phyloP scores from a whole-genome alignment of 2,797 vertebrate genomes.

The Acropternis orthonyx region DNA sequence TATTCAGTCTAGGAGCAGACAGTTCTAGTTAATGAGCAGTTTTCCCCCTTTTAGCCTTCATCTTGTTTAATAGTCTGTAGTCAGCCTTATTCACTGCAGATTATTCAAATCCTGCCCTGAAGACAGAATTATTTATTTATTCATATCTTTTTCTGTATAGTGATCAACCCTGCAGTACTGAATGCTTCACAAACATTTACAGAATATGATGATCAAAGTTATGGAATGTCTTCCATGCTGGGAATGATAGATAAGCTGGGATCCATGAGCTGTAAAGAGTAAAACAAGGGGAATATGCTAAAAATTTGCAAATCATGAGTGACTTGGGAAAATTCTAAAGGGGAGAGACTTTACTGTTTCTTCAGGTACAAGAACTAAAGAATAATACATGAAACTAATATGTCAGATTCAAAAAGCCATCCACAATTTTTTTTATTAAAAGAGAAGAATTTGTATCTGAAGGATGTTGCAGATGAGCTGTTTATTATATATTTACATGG shows the following conservation, averaged over 20 bases:
- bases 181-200: not conserved
- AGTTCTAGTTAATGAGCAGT: not conserved
- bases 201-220: not conserved
- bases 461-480: not conserved
- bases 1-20: not conserved
- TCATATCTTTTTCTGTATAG: not conserved
- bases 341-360: not conserved
- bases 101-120: constrained; percentile 18
- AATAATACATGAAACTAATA: no score
- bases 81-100: not conserved
- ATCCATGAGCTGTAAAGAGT: not conserved
- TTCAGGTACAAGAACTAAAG: not conserved
- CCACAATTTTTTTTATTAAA: not conserved
- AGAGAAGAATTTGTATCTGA: not conserved
- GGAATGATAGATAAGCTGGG: not conserved
- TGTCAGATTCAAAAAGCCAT: no score
- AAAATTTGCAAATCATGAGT: not conserved
- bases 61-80: not conserved
- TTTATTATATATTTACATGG: not conserved
- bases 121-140: constrained; percentile 31
- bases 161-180: not conserved
- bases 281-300: not conserved
- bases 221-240: not conserved
- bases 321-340: not conserved
- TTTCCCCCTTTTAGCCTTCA: not conserved